phyloP scores from a whole-genome alignment of 1,140 invertebrate genomes.

The Megalonaias nervosa region DNA sequence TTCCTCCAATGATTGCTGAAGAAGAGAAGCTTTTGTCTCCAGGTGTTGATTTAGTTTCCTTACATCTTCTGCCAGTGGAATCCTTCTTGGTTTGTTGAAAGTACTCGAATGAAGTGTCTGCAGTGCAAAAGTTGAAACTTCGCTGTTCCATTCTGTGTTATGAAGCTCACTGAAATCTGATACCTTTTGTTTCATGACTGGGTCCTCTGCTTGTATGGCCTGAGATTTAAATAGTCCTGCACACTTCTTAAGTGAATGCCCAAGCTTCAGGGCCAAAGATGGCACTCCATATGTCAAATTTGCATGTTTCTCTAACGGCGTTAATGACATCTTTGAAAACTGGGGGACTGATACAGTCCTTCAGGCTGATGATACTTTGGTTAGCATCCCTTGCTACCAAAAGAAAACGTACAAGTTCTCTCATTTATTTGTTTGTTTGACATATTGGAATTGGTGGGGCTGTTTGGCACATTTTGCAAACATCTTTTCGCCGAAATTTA shows the following conservation, averaged over 20 bases:
- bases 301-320: too few relatives aligned
- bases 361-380: too few relatives aligned
- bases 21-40: background rate
- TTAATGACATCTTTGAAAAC: too few relatives aligned
- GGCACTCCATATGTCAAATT: background rate
- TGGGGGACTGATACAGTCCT: too few relatives aligned
- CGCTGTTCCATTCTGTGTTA: constrained; percentile 18
- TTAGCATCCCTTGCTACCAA: constrained; percentile 4
- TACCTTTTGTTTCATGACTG: background rate
- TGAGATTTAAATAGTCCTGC: constrained; percentile 5
- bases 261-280: constrained; percentile 2
- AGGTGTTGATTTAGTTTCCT: constrained; percentile 15
- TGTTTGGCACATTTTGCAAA: too few relatives aligned
- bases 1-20: background rate
- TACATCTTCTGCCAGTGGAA: constrained; percentile 23
- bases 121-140: constrained; percentile 16
- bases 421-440: too few relatives aligned
- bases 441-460: too few relatives aligned
- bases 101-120: constrained; percentile 9
- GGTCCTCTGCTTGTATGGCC: constrained; percentile 1
- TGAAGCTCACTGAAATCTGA: constrained; percentile 7
- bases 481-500: constrained; percentile 2
- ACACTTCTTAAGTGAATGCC: constrained; percentile 25
- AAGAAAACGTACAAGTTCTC: too few relatives aligned
- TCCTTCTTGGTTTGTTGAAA: constrained; percentile 14